Conservation (phyloP, 1,140 invertebrate genomes). For the Zaprionus taronus region DNA sequence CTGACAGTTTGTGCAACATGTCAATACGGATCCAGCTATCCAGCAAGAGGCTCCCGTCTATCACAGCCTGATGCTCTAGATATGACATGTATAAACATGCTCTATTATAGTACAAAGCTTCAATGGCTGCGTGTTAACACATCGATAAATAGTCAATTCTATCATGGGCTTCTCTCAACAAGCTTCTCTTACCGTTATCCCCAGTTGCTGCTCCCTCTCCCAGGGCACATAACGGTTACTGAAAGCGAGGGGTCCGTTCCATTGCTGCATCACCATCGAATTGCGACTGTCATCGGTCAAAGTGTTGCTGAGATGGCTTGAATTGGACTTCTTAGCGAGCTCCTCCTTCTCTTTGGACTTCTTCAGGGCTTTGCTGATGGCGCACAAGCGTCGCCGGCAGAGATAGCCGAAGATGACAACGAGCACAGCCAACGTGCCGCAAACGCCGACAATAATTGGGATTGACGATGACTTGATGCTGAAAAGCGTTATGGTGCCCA, state of each 20-base stretch:
- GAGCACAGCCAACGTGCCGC: conserved; percentile 86
- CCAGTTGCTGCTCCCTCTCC: conserved; percentile 87
- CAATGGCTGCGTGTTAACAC: background rate
- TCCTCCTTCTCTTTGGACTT: conserved; percentile 86
- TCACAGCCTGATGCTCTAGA: conserved; percentile 2
- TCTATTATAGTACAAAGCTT: background rate
- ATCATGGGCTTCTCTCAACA: too few species aligned
- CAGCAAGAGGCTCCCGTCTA: background rate
- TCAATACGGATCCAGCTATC: background rate
- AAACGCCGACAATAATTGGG: conserved; percentile 86
- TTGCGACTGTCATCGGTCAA: conserved; percentile 78
- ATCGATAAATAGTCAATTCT: background rate
- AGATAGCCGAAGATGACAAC: conserved; percentile 85
- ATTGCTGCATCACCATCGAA: conserved; percentile 87
- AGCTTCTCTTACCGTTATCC: conserved; percentile 54
- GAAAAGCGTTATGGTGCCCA: conserved; percentile 50
- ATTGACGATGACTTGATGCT: conserved; percentile 84
- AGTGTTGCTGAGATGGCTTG: conserved; percentile 72
- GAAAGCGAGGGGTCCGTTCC: conserved; percentile 90
- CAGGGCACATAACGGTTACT: conserved; percentile 93
- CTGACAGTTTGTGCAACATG: background rate
- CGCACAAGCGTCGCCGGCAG: conserved; percentile 86
- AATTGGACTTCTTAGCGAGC: conserved; percentile 85
- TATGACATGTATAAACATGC: background rate
- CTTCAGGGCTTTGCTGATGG: conserved; percentile 83